A percentile compares a stretch with the other conserved stretches of the same genome.
phyloP scores from a whole-genome alignment of 2,797 vertebrate genomes.

The Mormyrops attenuatus region DNA sequence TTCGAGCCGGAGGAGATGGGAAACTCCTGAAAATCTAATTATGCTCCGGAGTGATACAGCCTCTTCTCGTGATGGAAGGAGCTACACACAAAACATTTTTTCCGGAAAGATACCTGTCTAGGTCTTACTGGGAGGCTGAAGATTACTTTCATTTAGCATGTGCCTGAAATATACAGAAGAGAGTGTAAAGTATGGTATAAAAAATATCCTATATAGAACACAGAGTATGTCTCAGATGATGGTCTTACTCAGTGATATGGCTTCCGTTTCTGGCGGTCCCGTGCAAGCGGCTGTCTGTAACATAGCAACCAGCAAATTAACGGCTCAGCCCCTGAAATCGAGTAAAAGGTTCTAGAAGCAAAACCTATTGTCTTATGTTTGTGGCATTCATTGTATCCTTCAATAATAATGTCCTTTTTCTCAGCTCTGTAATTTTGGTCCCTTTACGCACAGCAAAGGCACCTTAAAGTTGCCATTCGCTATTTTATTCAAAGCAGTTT shows the following conservation, averaged over 20 bases:
- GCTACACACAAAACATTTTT: not conserved
- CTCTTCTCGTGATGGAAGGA: not conserved
- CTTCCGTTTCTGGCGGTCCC: not conserved
- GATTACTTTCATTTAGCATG: constrained; percentile 1
- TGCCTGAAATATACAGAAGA: not conserved
- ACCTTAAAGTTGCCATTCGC: not conserved
- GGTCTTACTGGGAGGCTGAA: not conserved
- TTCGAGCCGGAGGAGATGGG: not conserved
- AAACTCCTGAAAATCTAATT: constrained; percentile 15
- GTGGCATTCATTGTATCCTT: not conserved
- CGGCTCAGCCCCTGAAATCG: not conserved
- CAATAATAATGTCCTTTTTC: not conserved
- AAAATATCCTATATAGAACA: not conserved
- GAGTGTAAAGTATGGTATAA: not conserved
- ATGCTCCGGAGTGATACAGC: not conserved
- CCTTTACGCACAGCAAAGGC: not conserved
- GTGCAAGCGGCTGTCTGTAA: not conserved
- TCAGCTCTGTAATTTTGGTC: not conserved
- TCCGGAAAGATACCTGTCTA: constrained; percentile 15
- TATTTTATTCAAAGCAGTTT: not conserved
- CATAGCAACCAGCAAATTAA: constrained; percentile 5
- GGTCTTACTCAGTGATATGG: not conserved
- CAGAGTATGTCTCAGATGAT: not conserved
- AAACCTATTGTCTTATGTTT: not conserved
- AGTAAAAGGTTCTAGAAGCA: not conserved